Conservation (phyloP, 2,113 vertebrate species). For the Charina bottae region DNA sequence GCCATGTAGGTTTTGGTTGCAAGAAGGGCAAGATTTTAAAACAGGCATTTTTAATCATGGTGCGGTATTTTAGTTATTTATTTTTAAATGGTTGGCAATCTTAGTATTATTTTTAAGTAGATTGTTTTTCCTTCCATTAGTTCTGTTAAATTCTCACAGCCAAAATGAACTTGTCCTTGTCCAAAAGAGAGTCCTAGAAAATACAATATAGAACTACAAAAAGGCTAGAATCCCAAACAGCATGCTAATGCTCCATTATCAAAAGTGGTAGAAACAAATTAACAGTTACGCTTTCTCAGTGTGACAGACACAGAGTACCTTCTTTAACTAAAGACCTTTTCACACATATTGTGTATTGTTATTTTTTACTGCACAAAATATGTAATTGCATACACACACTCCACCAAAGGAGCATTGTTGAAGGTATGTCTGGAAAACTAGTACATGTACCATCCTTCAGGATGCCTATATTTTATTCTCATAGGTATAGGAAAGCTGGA, state of each 20-base stretch:
- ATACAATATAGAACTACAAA: neutral
- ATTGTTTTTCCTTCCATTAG: neutral
- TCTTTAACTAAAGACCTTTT: constrained; percentile 2
- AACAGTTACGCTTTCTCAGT: neutral
- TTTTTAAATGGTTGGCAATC: neutral
- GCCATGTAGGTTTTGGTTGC: no score
- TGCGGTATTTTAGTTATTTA: neutral
- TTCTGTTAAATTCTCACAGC: neutral
- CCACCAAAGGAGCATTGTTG: neutral
- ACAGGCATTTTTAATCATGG: neutral
- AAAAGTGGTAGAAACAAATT: neutral
- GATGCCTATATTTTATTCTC: constrained; percentile 4
- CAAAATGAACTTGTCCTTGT: neutral
- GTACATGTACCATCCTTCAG: neutral
- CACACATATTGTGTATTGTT: neutral
- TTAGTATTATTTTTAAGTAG: neutral
- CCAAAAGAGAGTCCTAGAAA: neutral
- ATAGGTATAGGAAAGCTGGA: neutral
- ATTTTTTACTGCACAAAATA: neutral
- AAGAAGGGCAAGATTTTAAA: neutral
- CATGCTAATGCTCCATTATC: neutral
- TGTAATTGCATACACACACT: no score
- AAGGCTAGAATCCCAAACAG: neutral
- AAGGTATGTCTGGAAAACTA: neutral
- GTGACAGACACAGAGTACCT: neutral